These are phyloP conservation scores for Eurosta solidaginis DNA, from an alignment of 1,140 invertebrate genomes.

Conservation along the genomic window DNA sequence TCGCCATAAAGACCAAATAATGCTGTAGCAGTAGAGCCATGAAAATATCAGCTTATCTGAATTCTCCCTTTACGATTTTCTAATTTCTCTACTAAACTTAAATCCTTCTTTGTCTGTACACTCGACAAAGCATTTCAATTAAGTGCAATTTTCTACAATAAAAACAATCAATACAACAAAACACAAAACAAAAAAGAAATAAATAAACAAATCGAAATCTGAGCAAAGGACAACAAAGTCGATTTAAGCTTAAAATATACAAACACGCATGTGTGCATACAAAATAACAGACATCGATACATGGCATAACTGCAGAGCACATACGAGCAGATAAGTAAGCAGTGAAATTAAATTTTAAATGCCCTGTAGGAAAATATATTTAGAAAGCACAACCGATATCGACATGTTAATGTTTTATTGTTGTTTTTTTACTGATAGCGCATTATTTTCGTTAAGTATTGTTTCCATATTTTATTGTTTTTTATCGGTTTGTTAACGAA, in stretches of 20 bases:
- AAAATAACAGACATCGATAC: no score
- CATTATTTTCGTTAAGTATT: no score
- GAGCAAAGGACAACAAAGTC: background rate
- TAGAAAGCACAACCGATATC: no score
- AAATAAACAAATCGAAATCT: background rate
- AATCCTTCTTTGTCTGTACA: background rate
- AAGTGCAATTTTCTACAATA: slow-evolving; percentile 3
- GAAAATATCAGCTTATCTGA: background rate
- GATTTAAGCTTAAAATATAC: background rate
- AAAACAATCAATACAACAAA: background rate
- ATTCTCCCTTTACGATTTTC: background rate
- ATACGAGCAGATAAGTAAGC: no score
- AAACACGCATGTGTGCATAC: background rate
- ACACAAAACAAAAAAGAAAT: background rate
- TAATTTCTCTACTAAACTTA: background rate
- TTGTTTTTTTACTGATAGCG: no score
- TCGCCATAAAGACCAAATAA: background rate
- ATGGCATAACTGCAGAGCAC: no score
- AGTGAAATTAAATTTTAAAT: no score
- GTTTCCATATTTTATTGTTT: no score
- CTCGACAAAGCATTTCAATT: slow-evolving; percentile 20
- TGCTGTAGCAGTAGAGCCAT: background rate
- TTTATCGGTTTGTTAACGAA: no score
- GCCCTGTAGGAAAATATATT: no score
- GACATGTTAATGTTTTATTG: no score